Conservation (phyloP, 2,888 invertebrate species). For the Ornithoptera alexandrae region DNA sequence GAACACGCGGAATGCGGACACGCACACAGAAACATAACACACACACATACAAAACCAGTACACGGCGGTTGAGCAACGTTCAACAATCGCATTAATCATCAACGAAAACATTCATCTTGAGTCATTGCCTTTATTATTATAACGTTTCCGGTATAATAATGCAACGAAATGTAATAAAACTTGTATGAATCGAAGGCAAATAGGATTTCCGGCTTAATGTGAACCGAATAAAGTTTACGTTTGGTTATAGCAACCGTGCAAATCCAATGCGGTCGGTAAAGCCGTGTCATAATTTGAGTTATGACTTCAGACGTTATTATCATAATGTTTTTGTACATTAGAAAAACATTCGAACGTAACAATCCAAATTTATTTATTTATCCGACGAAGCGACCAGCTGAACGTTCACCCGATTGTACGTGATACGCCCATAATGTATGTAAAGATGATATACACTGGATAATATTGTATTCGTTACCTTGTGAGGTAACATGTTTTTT, state of each 20-base stretch:
- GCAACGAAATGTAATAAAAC: slow-evolving; percentile 10
- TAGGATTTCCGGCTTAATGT: not conserved
- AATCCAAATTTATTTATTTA: not conserved
- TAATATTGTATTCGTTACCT: too few relatives aligned
- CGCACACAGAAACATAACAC: slow-evolving; percentile 2
- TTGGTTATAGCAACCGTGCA: not conserved
- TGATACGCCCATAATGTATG: too few relatives aligned
- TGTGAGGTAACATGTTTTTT: too few relatives aligned
- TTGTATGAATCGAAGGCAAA: not conserved
- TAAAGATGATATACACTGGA: too few relatives aligned
- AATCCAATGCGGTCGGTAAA: not conserved
- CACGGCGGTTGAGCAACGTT: not conserved
- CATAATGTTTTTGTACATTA: slow-evolving; percentile 27
- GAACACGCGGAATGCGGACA: not conserved
- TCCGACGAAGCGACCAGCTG: too few relatives aligned
- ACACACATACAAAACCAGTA: not conserved
- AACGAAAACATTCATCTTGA: slow-evolving; percentile 34
- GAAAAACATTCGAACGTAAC: not conserved
- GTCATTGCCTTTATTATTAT: slow-evolving; percentile 31
- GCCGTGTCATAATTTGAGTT: slow-evolving; percentile 8
- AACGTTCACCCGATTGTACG: too few relatives aligned
- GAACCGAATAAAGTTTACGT: not conserved
- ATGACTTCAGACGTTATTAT: slow-evolving; percentile 13
- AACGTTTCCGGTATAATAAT: slow-evolving; percentile 28
- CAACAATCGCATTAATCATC: slow-evolving; percentile 35